Evolutionary conservation across 2,113 vertebrate genomes (phyloP).

Genomic region (Gadus chalcogrammus): DNA sequence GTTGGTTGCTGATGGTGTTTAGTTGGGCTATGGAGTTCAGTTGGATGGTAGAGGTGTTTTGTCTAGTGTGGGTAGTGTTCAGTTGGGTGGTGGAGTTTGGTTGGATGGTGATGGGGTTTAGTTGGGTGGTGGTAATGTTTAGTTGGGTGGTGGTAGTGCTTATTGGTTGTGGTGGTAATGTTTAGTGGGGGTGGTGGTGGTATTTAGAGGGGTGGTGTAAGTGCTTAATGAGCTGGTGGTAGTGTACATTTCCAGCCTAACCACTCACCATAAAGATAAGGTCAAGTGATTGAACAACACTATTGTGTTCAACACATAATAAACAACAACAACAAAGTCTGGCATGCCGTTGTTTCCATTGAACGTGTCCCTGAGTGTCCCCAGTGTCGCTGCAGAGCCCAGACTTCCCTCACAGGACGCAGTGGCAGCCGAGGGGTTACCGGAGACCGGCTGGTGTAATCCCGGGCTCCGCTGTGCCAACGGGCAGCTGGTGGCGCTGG

Average conservation of each 20-base stretch:
- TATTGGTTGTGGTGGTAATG: no score
- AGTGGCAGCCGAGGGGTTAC: slow-evolving; percentile 42
- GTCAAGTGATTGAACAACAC: slow-evolving; percentile 18
- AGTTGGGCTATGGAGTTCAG: background rate
- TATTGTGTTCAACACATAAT: slow-evolving; percentile 7
- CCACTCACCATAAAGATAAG: background rate
- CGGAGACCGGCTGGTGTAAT: slow-evolving; percentile 56
- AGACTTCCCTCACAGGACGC: slow-evolving; percentile 20
- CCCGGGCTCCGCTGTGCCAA: slow-evolving; percentile 62
- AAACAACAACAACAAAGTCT: slow-evolving; percentile 4
- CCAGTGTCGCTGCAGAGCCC: slow-evolving; percentile 15
- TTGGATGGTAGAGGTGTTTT: no score
- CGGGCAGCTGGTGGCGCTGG: slow-evolving; percentile 50
- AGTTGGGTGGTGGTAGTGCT: no score
- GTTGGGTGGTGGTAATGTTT: no score
- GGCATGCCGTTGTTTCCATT: slow-evolving; percentile 7
- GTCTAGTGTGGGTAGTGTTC: no score
- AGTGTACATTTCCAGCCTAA: background rate
- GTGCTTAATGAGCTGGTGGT: background rate
- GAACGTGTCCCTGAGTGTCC: slow-evolving; percentile 16
- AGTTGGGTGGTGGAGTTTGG: no score
- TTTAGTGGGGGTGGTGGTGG: background rate
- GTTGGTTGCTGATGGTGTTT: no score
- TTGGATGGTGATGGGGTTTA: no score
- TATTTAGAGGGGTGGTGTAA: no score